A percentile compares a stretch with the other conserved stretches of the same genome.
Evolutionary conservation across 1,140 invertebrate genomes (phyloP).

Genomic region (Parapsyche elsis): DNA sequence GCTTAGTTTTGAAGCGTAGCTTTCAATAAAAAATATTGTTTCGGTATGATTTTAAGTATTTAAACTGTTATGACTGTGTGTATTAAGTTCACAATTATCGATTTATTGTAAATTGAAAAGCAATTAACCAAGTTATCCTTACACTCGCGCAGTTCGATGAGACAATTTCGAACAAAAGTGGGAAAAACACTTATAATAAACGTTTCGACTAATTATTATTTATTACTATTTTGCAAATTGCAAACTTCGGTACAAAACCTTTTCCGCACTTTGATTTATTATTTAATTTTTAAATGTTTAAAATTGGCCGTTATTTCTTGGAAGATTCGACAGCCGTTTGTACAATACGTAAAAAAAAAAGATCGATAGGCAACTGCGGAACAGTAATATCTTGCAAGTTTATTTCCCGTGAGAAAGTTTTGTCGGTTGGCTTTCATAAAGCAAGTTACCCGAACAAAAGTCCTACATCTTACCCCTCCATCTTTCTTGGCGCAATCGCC

Average conservation of each 20-base stretch:
- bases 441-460: conserved; percentile 32
- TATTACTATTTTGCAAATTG: too few species aligned
- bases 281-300: not conserved
- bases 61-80: too few species aligned
- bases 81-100: too few species aligned
- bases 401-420: conserved; percentile 51
- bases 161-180: conserved; percentile 38
- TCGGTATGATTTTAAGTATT: too few species aligned
- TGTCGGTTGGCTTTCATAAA: conserved; percentile 32
- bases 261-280: too few species aligned
- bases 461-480: conserved; percentile 43
- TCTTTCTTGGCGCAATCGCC: conserved; percentile 8
- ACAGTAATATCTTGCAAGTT: conserved; percentile 25
- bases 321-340: not conserved
- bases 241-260: too few species aligned
- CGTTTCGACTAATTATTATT: conserved; percentile 38
- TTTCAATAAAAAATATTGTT: too few species aligned
- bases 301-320: not conserved
- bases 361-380: not conserved
- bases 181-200: conserved; percentile 39
- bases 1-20: too few species aligned
- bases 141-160: conserved; percentile 22
- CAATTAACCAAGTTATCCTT: too few species aligned
- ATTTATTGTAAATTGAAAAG: too few species aligned
- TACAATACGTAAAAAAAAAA: not conserved